A percentile compares a stretch with the other conserved stretches of the same genome.
phyloP scores from a whole-genome alignment of 2,797 vertebrate genomes.

The Aplochiton taeniatus region DNA sequence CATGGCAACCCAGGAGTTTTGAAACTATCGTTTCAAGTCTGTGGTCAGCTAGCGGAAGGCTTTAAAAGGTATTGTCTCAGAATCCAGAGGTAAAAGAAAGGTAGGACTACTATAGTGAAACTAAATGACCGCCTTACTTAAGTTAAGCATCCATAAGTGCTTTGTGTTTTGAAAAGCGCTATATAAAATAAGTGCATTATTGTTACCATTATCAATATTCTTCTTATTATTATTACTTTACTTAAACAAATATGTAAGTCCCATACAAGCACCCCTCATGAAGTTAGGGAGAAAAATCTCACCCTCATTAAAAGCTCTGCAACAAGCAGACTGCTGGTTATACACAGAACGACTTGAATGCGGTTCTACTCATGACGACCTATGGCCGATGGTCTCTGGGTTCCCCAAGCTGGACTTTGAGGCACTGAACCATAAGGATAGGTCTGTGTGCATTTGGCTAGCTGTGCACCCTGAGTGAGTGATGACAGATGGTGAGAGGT shows the following conservation, averaged over 20 bases:
- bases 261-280: slow-evolving; percentile 14
- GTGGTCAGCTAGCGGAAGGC: slow-evolving; percentile 51
- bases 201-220: too few relatives aligned
- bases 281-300: background rate
- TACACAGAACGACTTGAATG: too few relatives aligned
- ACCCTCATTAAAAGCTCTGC: too few relatives aligned
- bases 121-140: slow-evolving; percentile 24
- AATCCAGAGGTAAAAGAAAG: slow-evolving; percentile 51
- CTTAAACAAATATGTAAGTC: slow-evolving; percentile 27
- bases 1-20: slow-evolving; percentile 48
- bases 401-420: too few relatives aligned
- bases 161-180: too few relatives aligned
- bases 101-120: slow-evolving; percentile 35
- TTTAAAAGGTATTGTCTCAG: slow-evolving; percentile 65
- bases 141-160: too few relatives aligned
- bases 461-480: background rate
- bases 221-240: too few relatives aligned
- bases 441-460: too few relatives aligned
- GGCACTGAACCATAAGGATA: too few relatives aligned
- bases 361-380: too few relatives aligned
- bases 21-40: slow-evolving; percentile 55
- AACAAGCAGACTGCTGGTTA: background rate
- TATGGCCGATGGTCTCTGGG: too few relatives aligned
- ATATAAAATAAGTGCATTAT: too few relatives aligned
- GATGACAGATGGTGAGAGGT: background rate